Conservation (phyloP, 2,113 vertebrate species). For the Seriola dumerili region DNA sequence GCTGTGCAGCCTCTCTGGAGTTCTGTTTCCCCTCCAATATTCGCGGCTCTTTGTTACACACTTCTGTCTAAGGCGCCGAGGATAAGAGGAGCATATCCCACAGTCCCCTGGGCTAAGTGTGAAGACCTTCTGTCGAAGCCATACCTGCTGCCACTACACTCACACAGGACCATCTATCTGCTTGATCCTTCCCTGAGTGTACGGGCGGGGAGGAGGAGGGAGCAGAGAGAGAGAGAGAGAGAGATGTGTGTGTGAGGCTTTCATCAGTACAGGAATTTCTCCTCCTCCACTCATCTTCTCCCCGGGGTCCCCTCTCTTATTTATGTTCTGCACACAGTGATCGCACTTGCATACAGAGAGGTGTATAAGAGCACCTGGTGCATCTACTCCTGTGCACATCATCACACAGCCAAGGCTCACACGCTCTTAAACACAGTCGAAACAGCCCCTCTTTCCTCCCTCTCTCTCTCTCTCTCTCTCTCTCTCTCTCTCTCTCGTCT, state of each 20-base stretch:
- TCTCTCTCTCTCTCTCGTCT: too few species aligned
- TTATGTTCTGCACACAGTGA: constrained; percentile 66
- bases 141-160: constrained; percentile 58
- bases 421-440: constrained; percentile 24
- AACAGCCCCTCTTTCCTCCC: too few species aligned
- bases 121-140: constrained; percentile 68
- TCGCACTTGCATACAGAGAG: constrained; percentile 64
- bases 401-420: constrained; percentile 38
- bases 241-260: constrained; percentile 68
- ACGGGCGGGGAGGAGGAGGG: constrained; percentile 48
- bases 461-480: too few species aligned
- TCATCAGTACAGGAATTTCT: constrained; percentile 82
- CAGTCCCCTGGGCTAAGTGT: constrained; percentile 53
- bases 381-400: constrained; percentile 41
- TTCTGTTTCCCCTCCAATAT: constrained; percentile 6
- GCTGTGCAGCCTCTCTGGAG: constrained; percentile 28
- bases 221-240: constrained; percentile 40
- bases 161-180: constrained; percentile 68
- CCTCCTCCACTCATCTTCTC: constrained; percentile 74
- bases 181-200: constrained; percentile 65
- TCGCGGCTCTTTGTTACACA: neutral
- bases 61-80: constrained; percentile 28
- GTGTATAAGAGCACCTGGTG: constrained; percentile 49
- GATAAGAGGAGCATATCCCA: constrained; percentile 39
- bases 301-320: constrained; percentile 72